Conservation (phyloP, 1,140 invertebrate genomes). For the Scaptodrosophila lebanonensis region DNA sequence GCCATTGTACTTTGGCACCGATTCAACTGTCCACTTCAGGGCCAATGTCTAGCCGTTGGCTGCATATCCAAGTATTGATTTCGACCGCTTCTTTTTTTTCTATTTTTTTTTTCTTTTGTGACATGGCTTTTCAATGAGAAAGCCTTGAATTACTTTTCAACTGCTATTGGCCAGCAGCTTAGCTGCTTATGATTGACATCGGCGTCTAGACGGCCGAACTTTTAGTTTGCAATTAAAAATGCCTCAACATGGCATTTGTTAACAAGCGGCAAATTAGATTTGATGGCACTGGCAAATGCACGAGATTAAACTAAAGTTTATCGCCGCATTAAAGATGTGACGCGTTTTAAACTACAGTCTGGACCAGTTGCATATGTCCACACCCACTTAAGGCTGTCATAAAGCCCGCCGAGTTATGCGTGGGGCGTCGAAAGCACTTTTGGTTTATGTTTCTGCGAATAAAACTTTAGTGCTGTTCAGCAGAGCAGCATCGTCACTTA, state of each 20-base stretch:
- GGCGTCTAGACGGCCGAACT: conserved; percentile 22
- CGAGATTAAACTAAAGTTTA: background rate
- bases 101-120: conserved; percentile 12
- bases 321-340: too few species aligned
- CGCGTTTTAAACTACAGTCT: too few species aligned
- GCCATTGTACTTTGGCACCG: conserved; percentile 56
- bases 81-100: conserved; percentile 22
- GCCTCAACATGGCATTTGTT: conserved; percentile 10
- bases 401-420: conserved; percentile 60
- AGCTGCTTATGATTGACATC: conserved; percentile 61
- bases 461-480: conserved; percentile 74
- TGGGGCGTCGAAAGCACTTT: conserved; percentile 64
- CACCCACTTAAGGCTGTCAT: conserved; percentile 26
- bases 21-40: conserved; percentile 67
- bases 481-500: conserved; percentile 35
- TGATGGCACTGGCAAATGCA: background rate
- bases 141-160: conserved; percentile 62
- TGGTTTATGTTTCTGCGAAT: conserved; percentile 64
- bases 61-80: conserved; percentile 67
- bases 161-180: conserved; percentile 26
- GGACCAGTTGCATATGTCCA: too few species aligned
- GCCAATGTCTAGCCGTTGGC: conserved; percentile 56
- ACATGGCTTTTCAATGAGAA: conserved; percentile 32
- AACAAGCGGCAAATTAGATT: conserved; percentile 4
- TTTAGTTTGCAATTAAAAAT: conserved; percentile 59